These are phyloP conservation scores for Peromyscus leucopus DNA, from an alignment of 2,113 vertebrate species.

Conservation along the genomic window DNA sequence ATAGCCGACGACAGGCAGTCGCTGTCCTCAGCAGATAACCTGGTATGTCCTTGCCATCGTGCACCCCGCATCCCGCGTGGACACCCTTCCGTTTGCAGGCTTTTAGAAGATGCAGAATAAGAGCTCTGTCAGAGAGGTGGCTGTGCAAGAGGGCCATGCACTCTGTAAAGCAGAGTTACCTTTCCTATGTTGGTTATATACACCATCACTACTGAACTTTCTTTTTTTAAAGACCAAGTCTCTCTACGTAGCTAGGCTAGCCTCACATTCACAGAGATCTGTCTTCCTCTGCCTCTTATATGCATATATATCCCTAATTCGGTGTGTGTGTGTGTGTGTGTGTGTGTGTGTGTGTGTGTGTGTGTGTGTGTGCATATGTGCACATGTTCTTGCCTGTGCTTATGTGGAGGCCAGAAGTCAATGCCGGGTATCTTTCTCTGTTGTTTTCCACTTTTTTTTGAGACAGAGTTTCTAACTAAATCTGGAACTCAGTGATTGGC, in stretches of 20 bases:
- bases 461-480: background rate
- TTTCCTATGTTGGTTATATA: background rate
- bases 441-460: background rate
- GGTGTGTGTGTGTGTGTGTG: background rate
- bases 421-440: background rate
- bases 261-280: background rate
- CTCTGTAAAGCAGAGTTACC: background rate
- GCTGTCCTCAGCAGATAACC: slow-evolving; percentile 94
- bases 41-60: slow-evolving; percentile 88
- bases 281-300: background rate
- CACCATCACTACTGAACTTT: background rate
- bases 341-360: background rate
- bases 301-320: background rate
- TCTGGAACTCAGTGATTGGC: background rate
- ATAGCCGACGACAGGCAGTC: slow-evolving; percentile 95
- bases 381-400: background rate
- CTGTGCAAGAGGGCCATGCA: background rate
- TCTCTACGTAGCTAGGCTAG: background rate
- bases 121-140: background rate
- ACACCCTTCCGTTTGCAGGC: background rate
- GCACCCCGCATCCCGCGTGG: background rate
- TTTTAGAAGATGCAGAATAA: slow-evolving; percentile 1
- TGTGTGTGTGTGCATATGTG: background rate
- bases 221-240: background rate
- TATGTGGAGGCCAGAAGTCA: background rate